Conservation (phyloP, 2,113 vertebrate species). For the Pagrus major region DNA sequence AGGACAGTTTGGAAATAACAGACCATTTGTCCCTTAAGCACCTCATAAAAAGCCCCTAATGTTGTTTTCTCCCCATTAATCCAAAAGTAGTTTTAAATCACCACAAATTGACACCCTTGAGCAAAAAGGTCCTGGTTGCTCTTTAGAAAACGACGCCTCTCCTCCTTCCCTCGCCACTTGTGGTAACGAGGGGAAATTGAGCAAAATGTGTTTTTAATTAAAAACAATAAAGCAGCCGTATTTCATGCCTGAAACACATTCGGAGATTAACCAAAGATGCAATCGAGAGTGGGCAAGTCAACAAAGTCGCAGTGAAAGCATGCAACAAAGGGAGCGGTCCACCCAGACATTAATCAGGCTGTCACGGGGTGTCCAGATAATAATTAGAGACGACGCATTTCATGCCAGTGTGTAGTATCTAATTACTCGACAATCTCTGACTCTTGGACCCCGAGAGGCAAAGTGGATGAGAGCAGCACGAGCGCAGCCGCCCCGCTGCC, state of each 20-base stretch:
- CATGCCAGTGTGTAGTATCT: conserved; percentile 42
- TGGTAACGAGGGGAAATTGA: conserved; percentile 65
- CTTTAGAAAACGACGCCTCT: conserved; percentile 33
- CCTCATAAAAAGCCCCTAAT: conserved; percentile 65
- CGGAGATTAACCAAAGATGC: conserved; percentile 45
- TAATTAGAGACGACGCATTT: conserved; percentile 48
- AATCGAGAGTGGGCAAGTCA: conserved; percentile 33
- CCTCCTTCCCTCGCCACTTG: conserved; percentile 9
- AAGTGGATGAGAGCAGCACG: conserved; percentile 54
- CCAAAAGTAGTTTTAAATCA: conserved; percentile 74
- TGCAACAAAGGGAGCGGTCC: conserved; percentile 21
- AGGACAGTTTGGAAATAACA: conserved; percentile 58
- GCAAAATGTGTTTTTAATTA: conserved; percentile 79
- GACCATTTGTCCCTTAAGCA: conserved; percentile 66
- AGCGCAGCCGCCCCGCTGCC: conserved; percentile 20
- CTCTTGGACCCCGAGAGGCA: conserved; percentile 58
- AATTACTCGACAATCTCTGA: conserved; percentile 59
- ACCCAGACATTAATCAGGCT: conserved; percentile 49
- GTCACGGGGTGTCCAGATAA: conserved; percentile 46
- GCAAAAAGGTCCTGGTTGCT: conserved; percentile 42
- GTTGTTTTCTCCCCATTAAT: conserved; percentile 73
- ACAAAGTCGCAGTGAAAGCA: conserved; percentile 48
- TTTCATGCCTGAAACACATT: conserved; percentile 49
- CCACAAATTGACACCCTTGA: conserved; percentile 66
- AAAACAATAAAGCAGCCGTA: conserved; percentile 61